Base-by-base conservation (phyloP, 2,888 invertebrate species). In the Autographa pulchrina region DNA sequence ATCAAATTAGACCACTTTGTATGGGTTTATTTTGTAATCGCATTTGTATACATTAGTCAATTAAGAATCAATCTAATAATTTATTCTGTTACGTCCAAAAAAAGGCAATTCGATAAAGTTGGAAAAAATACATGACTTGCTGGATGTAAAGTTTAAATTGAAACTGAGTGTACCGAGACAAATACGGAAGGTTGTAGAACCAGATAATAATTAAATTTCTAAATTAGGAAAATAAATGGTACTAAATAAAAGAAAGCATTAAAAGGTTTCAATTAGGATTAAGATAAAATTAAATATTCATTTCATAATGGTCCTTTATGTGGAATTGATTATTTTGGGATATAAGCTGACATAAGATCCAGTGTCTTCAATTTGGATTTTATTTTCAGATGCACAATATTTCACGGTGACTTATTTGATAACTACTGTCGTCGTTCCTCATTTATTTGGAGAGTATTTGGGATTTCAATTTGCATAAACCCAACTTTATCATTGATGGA, bases 401-500 rank as follows among this genome's bases (percentile, higher is more conserved):
- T 71, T 78, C 66, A 71, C 71, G 43, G 65, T 75, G 68, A 65
- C 62, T 68, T 73, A 72, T 74, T 80, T 70, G 61, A 52, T 59
- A 77, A 77, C 66, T 67, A 62, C 56, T 72, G 62, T 61, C 70
- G 61, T 58, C 58, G 38, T 41, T 63, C 64, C 70, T 80, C 76
- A 75, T 72, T 70, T 59, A 63, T 59, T 38, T 25, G 56, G 66
- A 31, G 71, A 83, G 38, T 80, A 71, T 81, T 83, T 81, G 80
- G 71, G 65, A 80, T 83, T 86, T 84, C 84, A 88, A 89, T 89
- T 88, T 87, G 85, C 85, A 86, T 90, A 89, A 86, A 90, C 89
- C 82, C 75, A 74, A 62, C 72, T 86, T 90, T 91, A 91, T 92
- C 92, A 81, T 69, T 77, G 78, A 89, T 59, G 81, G 83, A 88